Base-by-base conservation (phyloP, 1,140 invertebrate species). In the Uloborus diversus region DNA sequence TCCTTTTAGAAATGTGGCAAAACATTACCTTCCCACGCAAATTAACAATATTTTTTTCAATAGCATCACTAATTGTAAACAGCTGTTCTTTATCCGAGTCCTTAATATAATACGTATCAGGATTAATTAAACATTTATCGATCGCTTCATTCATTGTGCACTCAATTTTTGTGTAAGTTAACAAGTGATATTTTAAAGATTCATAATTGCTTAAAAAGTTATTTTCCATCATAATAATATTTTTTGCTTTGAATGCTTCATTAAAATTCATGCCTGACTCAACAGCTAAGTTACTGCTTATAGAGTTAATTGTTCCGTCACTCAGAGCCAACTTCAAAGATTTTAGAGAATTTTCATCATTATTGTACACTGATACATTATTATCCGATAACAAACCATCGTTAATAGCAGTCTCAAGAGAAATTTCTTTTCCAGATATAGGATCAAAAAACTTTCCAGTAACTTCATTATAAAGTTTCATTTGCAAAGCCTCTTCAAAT, bases 391-490 rank as follows among this genome's bases (percentile, higher is more conserved):
- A 89, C 1, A 96, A 88, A 69, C 91, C 91, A 35, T 86, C 88
- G 82, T 90, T 87, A 49, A 97, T 90, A 1, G 94, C 92, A 84
- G 92, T 90, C 25, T 88, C 87, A 20, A 96, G 84, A 84, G 94
- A 91, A 49, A 93, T 85, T 82, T 89, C 91, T 83, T 92, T 91
- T 28, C 92, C 93, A 7, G 89, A 89, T 23, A 86, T 87, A 2
- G 94, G 93, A 88, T 94, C 93, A 11, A 92, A 89, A 83, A 96
- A 92, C 85, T 92, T 91, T 27, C 94, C 94, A 33, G 90, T 92
- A 80, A 94, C 91, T 0, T 91, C 88, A 80, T 92, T 89, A 83
- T 94, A 94, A 9, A 97, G 87, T 61, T 91, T 89, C 84, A 92
- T 93, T 65, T 90, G 90, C 4, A 96, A 89, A 14, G 93, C 91